A percentile compares a stretch with the other conserved stretches of the same genome.
phyloP scores from a whole-genome alignment of 2,888 invertebrate genomes.

The Conchocele bisecta region DNA sequence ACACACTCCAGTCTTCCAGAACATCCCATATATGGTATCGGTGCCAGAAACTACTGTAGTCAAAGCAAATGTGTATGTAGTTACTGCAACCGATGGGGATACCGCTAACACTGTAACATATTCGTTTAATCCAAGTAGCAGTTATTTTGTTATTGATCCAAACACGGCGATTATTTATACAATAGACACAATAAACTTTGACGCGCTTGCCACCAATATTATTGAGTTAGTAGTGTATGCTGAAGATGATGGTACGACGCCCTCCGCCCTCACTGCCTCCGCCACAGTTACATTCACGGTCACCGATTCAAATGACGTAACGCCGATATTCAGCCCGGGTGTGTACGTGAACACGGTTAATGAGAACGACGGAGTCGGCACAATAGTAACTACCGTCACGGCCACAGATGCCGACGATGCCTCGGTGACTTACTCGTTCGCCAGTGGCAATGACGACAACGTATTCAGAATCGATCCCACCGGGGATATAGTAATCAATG shows the following conservation, averaged over 20 bases:
- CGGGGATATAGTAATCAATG: conserved; percentile 57
- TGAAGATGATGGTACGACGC: conserved; percentile 53
- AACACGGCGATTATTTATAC: conserved; percentile 53
- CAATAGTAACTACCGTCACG: conserved; percentile 59
- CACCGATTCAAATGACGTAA: conserved; percentile 73
- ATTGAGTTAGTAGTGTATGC: conserved; percentile 55
- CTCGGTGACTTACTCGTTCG: conserved; percentile 63
- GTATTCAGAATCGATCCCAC: conserved; percentile 57
- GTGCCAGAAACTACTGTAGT: conserved; percentile 55
- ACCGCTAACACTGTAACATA: conserved; percentile 58
- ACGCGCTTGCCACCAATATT: conserved; percentile 31
- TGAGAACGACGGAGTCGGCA: conserved; percentile 58
- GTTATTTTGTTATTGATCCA: conserved; percentile 60
- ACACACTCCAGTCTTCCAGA: conserved; percentile 64
- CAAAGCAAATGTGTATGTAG: conserved; percentile 53
- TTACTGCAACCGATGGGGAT: conserved; percentile 66
- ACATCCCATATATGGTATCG: conserved; percentile 27
- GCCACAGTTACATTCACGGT: conserved; percentile 69
- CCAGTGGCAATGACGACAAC: conserved; percentile 59
- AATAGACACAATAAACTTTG: conserved; percentile 55
- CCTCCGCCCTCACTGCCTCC: conserved; percentile 43
- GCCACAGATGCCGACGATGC: conserved; percentile 67
- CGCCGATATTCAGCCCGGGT: conserved; percentile 70
- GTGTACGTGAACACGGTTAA: conserved; percentile 60
- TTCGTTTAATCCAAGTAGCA: conserved; percentile 47